Evolutionary conservation across 2,113 vertebrate species (phyloP).

Genomic region (Morone chrysops): DNA sequence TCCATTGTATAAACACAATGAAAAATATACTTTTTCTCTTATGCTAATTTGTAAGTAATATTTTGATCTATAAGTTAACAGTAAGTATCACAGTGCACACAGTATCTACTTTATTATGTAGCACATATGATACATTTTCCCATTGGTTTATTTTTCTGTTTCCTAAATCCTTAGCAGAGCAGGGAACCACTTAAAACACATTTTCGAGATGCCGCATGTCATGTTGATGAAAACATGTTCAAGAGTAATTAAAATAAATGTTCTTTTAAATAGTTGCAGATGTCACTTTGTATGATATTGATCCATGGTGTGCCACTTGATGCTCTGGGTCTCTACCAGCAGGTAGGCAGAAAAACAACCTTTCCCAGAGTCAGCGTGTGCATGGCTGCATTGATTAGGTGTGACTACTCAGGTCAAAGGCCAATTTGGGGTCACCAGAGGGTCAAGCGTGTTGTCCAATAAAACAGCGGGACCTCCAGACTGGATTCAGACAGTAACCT

Average conservation of each 20-base stretch:
- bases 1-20: neutral
- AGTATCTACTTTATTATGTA: neutral
- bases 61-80: neutral
- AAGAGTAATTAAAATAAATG: slow-evolving; percentile 58
- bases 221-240: slow-evolving; percentile 68
- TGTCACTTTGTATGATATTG: slow-evolving; percentile 78
- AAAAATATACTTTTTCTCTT: neutral
- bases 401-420: slow-evolving; percentile 75
- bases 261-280: slow-evolving; percentile 71
- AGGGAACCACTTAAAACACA: slow-evolving; percentile 67
- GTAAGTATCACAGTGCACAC: neutral
- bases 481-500: slow-evolving; percentile 77
- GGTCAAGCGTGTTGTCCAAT: slow-evolving; percentile 82
- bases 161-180: slow-evolving; percentile 26
- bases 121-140: neutral
- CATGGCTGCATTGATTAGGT: slow-evolving; percentile 80
- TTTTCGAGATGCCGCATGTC: slow-evolving; percentile 75
- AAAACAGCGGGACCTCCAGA: slow-evolving; percentile 81
- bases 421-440: slow-evolving; percentile 78
- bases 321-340: slow-evolving; percentile 57
- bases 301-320: slow-evolving; percentile 46
- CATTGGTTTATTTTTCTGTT: slow-evolving; percentile 11
- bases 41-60: neutral
- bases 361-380: slow-evolving; percentile 54
- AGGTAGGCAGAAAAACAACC: slow-evolving; percentile 70